Evolutionary conservation across 2,113 vertebrate genomes (phyloP), one percentile per base, ranked within the genome.

Genomic region (Paraplagusia blochii): DNA sequence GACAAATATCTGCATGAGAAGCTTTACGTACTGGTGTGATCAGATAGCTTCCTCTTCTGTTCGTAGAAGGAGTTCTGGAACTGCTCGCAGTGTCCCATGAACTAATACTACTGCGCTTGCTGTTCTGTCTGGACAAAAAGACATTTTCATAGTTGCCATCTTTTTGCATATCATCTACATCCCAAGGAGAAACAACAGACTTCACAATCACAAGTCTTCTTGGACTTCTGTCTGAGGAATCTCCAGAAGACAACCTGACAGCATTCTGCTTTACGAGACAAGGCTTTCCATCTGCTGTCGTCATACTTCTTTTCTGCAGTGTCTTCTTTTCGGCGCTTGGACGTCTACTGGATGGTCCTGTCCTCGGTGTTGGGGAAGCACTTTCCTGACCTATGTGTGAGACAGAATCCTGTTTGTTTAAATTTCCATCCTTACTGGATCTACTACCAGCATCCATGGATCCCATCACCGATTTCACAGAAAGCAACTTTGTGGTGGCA

Each of bases 181-280:
- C 84, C 69, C 71, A 83, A n/a, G 81, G 81, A 44, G 77, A 72
- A 38, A 83, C 58, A 0, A 64, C 63, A 58, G 85, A 79, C 68
- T 80, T 85, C 12, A 77, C 61, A 8, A 77, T 70, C 35, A 76
- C 47, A 16, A 81, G 36, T 59, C 68, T 78, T 56, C 79, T 77
- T 17, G 89, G 83, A 47, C 80, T 89, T 68, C 77, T 82, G 11
- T 87, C 85, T 0, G 61, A 39, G 6, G 88, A 91, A 65, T 90
- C 90, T 13, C 22, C 72, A 34, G 90, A 91, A 9, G 86, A 85
- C 10, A 78, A 34, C 63, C 86, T 75, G 15, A 90, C 57, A 58
- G 89, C 88, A 42, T 74, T 75, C 61, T 91, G 90, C 68, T 91
- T 90, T 2, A 90, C 83, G 14, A 90, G 88, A 33, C 66, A 83